Evolutionary conservation across 1,140 invertebrate species (phyloP).

Genomic region (Drosophila subpulchrella): DNA sequence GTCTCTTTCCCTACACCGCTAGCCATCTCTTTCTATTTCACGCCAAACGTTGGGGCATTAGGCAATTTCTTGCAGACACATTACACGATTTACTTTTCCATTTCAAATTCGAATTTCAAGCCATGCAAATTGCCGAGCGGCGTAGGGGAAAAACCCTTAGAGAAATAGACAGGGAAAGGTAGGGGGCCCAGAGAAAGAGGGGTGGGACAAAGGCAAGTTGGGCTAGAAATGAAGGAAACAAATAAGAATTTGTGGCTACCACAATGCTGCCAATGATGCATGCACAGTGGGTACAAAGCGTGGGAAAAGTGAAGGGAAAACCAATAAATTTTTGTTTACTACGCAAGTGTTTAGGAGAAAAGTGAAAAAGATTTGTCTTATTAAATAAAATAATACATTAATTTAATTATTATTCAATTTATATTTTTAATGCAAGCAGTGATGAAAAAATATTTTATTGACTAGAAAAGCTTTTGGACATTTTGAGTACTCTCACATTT

Average conservation of each 20-base stretch:
- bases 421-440: no score
- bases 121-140: slow-evolving; percentile 76
- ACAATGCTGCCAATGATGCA: slow-evolving; percentile 75
- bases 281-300: slow-evolving; percentile 19
- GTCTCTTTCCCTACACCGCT: background rate
- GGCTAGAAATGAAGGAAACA: slow-evolving; percentile 54
- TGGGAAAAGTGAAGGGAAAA: background rate
- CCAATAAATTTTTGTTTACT: background rate
- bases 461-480: no score
- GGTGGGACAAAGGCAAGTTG: slow-evolving; percentile 7
- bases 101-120: slow-evolving; percentile 77
- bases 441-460: no score
- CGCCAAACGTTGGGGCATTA: slow-evolving; percentile 56
- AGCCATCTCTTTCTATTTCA: slow-evolving; percentile 10
- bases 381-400: background rate
- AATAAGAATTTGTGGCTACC: slow-evolving; percentile 61
- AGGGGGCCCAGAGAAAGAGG: slow-evolving; percentile 6
- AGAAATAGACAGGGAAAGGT: slow-evolving; percentile 21
- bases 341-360: no score
- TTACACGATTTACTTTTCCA: slow-evolving; percentile 81
- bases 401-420: no score
- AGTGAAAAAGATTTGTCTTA: no score
- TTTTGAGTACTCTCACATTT: no score
- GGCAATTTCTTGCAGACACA: slow-evolving; percentile 79
- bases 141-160: slow-evolving; percentile 26